Evolutionary conservation across 1,140 invertebrate genomes (phyloP), one percentile per base, ranked within the genome.

Genomic region (Cardiocondyla obscurior): DNA sequence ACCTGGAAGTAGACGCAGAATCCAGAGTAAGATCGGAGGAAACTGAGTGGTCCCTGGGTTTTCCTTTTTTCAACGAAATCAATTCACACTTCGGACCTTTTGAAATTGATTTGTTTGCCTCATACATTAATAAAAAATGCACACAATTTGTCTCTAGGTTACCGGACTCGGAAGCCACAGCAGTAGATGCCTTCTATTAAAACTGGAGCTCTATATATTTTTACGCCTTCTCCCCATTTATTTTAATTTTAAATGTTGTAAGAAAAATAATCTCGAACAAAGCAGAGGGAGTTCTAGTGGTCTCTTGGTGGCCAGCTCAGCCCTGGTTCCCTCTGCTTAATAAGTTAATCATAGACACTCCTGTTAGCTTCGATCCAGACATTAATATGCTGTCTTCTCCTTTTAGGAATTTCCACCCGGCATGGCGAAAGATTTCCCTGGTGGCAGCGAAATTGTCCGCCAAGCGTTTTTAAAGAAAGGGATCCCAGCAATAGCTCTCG

Each of bases 161-260:
- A 0, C 25, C 39, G 3, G 39, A 67, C 6, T 7, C 16, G 6
- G 3, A 36, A 3, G 62, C 62, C 2, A 42, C 3, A 3, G 16
- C 14, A 14, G 14, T 79, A 33, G 62, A 79, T n/a, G 74, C 60
- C 0, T 79, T 79, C n/a, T 65, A 49, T 0, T 3, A 67, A 14
- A 6, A 55, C 10, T 79, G 76, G 62, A 33, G 19, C 7, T 22
- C 42, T 0, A 16, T 46, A 0, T 57, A 28, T 2, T 79, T 79
- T 19, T 79, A 79, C 22, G 76, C 60, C 4, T 79, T 67, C n/a
- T 62, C 62, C 0, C 74, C 33, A 14, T 79, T 55, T 60, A 36
- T 30, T 8, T 14, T 77, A 7, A 62, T 64, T 22, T 36, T 65
- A 14, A 33, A 28, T 36, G n/a, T 33, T 39, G 0, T n/a, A n/a